Conservation (phyloP, 2,113 vertebrate species). For the Morphnarchus princeps region DNA sequence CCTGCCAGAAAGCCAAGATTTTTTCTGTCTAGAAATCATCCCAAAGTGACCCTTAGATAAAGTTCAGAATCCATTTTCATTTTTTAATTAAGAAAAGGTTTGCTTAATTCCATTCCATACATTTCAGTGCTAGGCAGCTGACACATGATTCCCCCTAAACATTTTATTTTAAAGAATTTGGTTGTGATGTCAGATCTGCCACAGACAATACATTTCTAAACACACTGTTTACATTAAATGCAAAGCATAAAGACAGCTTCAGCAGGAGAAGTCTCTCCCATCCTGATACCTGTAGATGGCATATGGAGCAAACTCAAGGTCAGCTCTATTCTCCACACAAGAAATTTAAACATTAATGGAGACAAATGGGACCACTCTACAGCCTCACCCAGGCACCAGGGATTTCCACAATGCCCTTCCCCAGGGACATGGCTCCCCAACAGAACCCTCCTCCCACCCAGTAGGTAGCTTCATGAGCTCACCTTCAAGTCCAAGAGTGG, state of each 20-base stretch:
- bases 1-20: conserved; percentile 68
- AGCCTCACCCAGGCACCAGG: not conserved
- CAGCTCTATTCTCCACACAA: not conserved
- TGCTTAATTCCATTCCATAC: conserved; percentile 58
- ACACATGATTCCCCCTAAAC: conserved; percentile 29
- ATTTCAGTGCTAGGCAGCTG: conserved; percentile 47
- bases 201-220: conserved; percentile 30
- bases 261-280: not conserved
- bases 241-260: not conserved
- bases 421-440: not conserved
- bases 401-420: not conserved
- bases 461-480: not conserved
- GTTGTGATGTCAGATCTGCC: conserved; percentile 40
- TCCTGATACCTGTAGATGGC: not conserved
- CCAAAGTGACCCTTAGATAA: conserved; percentile 71
- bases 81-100: conserved; percentile 67
- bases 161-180: conserved; percentile 29
- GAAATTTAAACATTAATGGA: not conserved
- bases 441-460: not conserved
- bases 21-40: conserved; percentile 71
- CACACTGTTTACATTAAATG: conserved; percentile 4
- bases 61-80: conserved; percentile 70
- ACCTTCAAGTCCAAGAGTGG: not conserved
- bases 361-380: not conserved
- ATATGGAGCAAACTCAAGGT: not conserved